phyloP scores from a whole-genome alignment of 2,113 vertebrate genomes.

The Nestor notabilis region DNA sequence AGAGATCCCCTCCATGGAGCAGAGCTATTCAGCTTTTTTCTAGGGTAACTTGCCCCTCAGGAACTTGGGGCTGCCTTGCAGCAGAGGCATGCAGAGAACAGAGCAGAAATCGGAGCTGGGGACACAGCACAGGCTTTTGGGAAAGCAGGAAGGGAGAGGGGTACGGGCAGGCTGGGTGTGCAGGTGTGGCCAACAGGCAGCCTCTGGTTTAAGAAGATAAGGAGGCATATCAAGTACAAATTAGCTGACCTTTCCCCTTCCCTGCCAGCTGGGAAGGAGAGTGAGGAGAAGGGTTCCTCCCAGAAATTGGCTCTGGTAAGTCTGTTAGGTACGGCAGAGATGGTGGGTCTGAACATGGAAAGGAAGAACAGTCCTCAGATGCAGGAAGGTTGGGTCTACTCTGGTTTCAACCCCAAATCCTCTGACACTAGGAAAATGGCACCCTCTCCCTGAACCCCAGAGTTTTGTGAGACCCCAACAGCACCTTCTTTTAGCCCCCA shows the following conservation, averaged over 20 bases:
- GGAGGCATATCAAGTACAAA: neutral
- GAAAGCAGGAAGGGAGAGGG: neutral
- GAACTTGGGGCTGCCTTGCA: neutral
- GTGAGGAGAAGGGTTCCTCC: neutral
- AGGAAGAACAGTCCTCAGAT: rapidly evolving
- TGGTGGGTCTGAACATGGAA: rapidly evolving
- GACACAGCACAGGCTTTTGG: rapidly evolving
- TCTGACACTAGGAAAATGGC: neutral
- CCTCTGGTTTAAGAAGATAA: neutral
- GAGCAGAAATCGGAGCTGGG: neutral
- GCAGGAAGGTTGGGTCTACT: rapidly evolving
- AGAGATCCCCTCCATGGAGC: neutral
- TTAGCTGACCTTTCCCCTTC: neutral
- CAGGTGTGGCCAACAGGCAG: neutral
- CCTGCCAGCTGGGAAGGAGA: rapidly evolving
- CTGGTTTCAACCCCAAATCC: neutral
- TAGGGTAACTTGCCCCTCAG: neutral
- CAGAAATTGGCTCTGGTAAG: neutral
- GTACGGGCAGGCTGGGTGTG: rapidly evolving
- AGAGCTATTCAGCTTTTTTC: neutral
- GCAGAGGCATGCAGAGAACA: neutral
- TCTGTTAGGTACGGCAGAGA: neutral
- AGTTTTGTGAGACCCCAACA: neutral
- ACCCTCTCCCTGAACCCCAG: neutral
- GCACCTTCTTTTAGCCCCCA: too few relatives aligned